Evolutionary conservation across 53 echinoderm and acorn worm genomes (phyloP), one percentile per base, ranked within the genome.

Genomic region (Echinarachnius parma): DNA sequence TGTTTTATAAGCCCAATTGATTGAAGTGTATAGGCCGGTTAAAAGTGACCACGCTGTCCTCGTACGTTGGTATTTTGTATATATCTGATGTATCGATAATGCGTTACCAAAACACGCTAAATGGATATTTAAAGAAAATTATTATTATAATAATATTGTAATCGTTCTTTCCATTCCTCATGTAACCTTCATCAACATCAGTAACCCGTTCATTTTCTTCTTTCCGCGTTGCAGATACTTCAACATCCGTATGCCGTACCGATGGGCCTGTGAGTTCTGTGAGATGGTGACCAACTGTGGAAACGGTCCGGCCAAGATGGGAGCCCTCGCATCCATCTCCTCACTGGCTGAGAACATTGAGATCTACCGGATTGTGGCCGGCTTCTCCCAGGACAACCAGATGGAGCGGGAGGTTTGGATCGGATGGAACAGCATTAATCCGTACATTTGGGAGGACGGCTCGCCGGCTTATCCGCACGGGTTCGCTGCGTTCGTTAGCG

Each of bases 321-420:
- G 74, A 0, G 8, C 74, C 5, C 42, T 72, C 7, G 74, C 57
- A 11, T 54, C 74, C 0, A 34, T 54, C 28, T 28, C 34, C 9
- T 72, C 74, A 16, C 44, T 57, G 11, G 16, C 15, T 28, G 74
- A 72, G 9, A 72, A 72, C 74, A 72, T 54, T 24, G 74, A 72
- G 28, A 72, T 72, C 28, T 56, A 42, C 39, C 16, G 19, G 1
- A 11, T 84, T 10, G 34, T 48, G 34, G 72, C 74, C 24, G 62
- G 63, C 49, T 62, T 74, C 45, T 61, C 72, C 0, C 74, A 71
- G n/a, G 79, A 74, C 30, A 78, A 84, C 42, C 47, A 37, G 0
- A 84, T 84, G 84, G 78, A 84, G 27, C n/a, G 56, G 19, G 74
- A 72, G 42, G 74, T 72, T 2, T 72, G 74, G 74, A 39, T 72